phyloP scores from a whole-genome alignment of 2,797 vertebrate genomes.

The Phataginus tricuspis region DNA sequence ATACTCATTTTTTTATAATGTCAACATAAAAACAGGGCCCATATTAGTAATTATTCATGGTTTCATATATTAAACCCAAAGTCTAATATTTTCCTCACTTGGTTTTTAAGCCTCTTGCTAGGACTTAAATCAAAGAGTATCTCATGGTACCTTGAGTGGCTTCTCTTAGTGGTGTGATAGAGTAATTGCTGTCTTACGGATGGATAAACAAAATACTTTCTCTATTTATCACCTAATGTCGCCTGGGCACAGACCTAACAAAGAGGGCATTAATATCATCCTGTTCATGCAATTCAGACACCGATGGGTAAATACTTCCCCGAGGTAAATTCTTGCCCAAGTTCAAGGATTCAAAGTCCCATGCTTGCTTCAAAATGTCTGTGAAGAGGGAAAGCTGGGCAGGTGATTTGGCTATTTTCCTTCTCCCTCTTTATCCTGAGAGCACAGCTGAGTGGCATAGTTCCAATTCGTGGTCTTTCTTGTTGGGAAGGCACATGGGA shows the following conservation, averaged over 20 bases:
- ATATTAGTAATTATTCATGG: neutral
- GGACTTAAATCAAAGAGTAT: neutral
- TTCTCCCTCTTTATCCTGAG: neutral
- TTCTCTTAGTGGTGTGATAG: neutral
- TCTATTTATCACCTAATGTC: neutral
- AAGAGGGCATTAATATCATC: neutral
- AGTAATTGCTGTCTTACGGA: neutral
- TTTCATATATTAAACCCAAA: neutral
- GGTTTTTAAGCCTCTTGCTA: neutral
- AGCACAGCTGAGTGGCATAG: neutral
- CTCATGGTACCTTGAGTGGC: neutral
- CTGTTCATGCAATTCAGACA: neutral
- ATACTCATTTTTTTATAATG: neutral
- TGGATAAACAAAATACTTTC: neutral
- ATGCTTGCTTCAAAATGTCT: neutral
- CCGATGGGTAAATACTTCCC: neutral
- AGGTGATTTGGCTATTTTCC: neutral
- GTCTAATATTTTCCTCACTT: neutral
- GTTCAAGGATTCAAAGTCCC: neutral
- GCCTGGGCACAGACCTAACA: neutral
- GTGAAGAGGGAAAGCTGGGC: neutral
- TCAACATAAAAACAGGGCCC: neutral
- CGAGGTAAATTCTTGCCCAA: neutral
- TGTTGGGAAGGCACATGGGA: neutral
- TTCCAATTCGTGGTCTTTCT: neutral